These are phyloP conservation scores for Paraescarpia echinospica DNA, from an alignment of 1,140 invertebrate species.

Conservation along the genomic window DNA sequence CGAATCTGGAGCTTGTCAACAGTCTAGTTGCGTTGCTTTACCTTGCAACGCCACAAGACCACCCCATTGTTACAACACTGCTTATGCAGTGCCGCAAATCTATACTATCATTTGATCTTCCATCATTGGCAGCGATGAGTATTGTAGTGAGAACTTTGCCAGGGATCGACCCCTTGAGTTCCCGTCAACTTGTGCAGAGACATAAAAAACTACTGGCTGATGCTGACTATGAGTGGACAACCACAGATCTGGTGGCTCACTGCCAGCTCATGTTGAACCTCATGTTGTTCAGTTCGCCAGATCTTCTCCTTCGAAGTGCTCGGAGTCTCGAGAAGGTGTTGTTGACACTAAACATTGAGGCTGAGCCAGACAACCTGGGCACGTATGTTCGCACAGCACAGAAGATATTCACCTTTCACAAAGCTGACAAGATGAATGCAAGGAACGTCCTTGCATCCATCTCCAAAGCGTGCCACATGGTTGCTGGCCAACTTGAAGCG, in stretches of 20 bases:
- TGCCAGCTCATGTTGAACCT: neutral
- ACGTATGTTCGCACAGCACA: neutral
- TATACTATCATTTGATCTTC: neutral
- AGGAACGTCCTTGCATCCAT: neutral
- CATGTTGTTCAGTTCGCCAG: neutral
- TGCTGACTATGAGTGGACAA: neutral
- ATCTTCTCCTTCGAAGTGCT: neutral
- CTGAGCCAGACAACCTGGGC: neutral
- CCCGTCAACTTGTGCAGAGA: neutral
- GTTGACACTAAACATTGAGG: neutral
- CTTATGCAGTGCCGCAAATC: neutral
- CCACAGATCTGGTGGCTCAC: neutral
- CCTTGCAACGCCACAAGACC: neutral
- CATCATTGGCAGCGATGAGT: neutral
- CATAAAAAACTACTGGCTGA: neutral
- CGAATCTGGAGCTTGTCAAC: neutral
- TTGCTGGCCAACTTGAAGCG: neutral
- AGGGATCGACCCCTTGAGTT: neutral
- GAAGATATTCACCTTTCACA: neutral
- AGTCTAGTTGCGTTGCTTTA: neutral
- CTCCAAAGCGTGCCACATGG: neutral
- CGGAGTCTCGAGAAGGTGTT: neutral
- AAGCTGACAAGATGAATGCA: neutral
- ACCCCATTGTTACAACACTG: neutral
- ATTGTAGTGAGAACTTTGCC: neutral